Evolutionary conservation across 1,140 invertebrate genomes (phyloP), one percentile per base, ranked within the genome.

Genomic region (Zaprionus gabonicus): DNA sequence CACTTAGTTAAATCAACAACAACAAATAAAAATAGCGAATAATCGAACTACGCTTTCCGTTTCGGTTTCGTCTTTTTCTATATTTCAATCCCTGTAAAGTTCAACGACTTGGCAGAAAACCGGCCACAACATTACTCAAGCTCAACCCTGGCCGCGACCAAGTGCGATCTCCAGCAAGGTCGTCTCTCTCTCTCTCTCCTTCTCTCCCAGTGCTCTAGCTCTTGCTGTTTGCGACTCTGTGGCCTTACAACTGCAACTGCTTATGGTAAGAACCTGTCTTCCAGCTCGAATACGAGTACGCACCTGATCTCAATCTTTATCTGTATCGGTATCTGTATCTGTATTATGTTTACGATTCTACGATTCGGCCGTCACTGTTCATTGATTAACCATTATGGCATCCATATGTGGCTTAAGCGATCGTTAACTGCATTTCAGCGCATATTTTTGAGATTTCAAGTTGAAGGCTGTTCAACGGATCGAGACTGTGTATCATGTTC

Each of bases 401-500:
- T 51, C 46, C 41, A 46, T 46, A 46, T 46, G 41, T 46, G 41
- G 41, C 7, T 44, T 23, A 17, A 28, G 9, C 31, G 71, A 75
- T 71, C 55, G 58, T 70, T 65, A 76, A 60, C 56, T 77, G 75
- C 75, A 77, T 67, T 63, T 63, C 28, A 28, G 55, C 69, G 55
- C 60, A 38, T 41, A 46, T 2, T 46, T n/a, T 46, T 17, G 7
- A 46, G 56, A 66, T 72, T 87, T 87, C 84, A 87, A 87, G 84
- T 87, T 87, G 84, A 87, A 87, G 84, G 84, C 71, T 74, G 63
- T 78, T 65, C 66, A 84, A 78, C 81, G 78, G 83, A 64, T 65
- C 55, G 38, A 58, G 49, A 36, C 63, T 64, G n/a, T 55, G 64
- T 41, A 31, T 63, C n/a, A 63, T 20, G 62, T 53, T 78, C 73